phyloP scores from a whole-genome alignment of 2,888 invertebrate species.

The Heteromurus nitidus region DNA sequence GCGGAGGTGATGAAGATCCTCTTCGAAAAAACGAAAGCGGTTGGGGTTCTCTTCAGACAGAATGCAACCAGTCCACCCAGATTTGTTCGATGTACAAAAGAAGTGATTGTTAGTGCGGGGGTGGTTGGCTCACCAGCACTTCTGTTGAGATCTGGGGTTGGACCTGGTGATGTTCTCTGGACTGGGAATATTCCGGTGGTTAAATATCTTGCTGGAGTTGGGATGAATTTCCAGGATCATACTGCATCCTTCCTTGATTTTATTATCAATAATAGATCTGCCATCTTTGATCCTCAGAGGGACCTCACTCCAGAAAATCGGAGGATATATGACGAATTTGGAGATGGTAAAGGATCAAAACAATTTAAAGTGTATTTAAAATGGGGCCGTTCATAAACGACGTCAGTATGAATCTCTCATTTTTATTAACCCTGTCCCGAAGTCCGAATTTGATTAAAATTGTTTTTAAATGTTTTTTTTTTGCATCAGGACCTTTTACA shows the following conservation, averaged over 20 bases:
- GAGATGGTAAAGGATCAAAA: conserved; percentile 2
- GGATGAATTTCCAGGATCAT: not conserved
- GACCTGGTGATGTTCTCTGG: not conserved
- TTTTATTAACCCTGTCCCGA: no score
- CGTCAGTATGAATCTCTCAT: no score
- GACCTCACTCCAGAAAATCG: not conserved
- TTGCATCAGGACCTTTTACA: conserved; percentile 35
- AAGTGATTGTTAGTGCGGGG: conserved; percentile 1
- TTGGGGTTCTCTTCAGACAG: conserved; percentile 17
- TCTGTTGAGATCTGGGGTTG: not conserved
- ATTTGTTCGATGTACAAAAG: not conserved
- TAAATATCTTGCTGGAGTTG: not conserved
- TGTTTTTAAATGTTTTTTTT: not conserved
- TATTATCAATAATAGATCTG: not conserved
- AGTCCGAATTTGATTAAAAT: not conserved
- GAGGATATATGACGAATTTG: not conserved
- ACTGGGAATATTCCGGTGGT: not conserved
- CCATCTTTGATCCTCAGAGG: not conserved
- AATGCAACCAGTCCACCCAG: not conserved
- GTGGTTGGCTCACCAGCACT: not conserved
- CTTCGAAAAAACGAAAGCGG: conserved; percentile 8
- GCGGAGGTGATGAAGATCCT: conserved; percentile 2
- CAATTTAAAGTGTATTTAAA: no score
- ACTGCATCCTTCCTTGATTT: not conserved
- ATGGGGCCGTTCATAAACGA: not conserved